These are phyloP conservation scores for Lepidocolaptes lacrymiger DNA, from an alignment of 2,797 vertebrate species.

Conservation along the genomic window DNA sequence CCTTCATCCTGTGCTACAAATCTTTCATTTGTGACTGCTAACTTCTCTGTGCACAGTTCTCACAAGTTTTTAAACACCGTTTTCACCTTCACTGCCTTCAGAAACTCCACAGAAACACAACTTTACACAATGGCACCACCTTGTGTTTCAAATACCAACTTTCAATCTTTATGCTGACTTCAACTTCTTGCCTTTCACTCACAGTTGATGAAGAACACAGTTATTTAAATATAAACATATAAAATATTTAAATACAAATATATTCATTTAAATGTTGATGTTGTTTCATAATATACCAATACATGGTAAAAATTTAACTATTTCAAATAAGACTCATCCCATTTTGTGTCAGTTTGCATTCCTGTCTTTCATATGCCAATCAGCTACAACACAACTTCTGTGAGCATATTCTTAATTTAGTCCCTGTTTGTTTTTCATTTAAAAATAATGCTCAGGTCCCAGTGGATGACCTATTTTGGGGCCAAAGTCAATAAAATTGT, in stretches of 20 bases:
- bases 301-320: neutral
- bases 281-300: neutral
- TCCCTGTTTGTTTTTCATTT: neutral
- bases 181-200: neutral
- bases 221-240: neutral
- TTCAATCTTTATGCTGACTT: neutral
- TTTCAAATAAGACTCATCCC: neutral
- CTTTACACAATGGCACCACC: constrained; percentile 80
- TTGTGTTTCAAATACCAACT: constrained; percentile 57
- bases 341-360: neutral
- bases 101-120: neutral
- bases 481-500: neutral
- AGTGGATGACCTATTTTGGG: neutral
- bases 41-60: constrained; percentile 3
- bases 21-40: neutral
- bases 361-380: neutral
- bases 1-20: neutral
- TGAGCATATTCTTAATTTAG: neutral
- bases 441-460: neutral
- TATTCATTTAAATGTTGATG: neutral
- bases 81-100: neutral
- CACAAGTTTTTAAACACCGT: constrained; percentile 20
- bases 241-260: neutral
- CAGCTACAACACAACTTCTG: neutral
- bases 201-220: neutral